A percentile compares a stretch with the other conserved stretches of the same genome.
These are phyloP conservation scores for Colius striatus DNA, from an alignment of 2,113 vertebrate species.

Conservation along the genomic window DNA sequence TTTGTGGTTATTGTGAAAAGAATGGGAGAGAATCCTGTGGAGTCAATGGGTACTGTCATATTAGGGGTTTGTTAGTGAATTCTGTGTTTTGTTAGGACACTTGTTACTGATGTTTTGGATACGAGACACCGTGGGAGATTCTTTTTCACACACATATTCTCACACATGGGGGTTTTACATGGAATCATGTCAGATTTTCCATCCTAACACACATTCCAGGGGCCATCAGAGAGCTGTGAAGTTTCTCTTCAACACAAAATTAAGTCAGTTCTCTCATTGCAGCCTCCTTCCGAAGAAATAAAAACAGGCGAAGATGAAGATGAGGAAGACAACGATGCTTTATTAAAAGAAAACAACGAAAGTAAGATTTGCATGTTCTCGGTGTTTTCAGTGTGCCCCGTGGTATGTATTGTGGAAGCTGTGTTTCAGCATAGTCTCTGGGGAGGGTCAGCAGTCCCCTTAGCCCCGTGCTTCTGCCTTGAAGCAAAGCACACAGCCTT, in stretches of 20 bases:
- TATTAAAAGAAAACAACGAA: slow-evolving; percentile 97
- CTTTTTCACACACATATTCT: neutral
- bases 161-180: neutral
- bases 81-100: neutral
- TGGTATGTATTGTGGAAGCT: neutral
- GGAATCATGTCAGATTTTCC: neutral
- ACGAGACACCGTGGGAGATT: neutral
- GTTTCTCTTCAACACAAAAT: neutral
- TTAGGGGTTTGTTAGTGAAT: neutral
- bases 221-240: neutral
- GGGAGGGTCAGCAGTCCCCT: neutral
- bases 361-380: slow-evolving; percentile 84
- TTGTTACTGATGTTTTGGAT: neutral
- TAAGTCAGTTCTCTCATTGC: slow-evolving; percentile 63
- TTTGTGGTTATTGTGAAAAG: neutral
- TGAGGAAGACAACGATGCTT: slow-evolving; percentile 96
- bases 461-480: neutral
- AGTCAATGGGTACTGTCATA: neutral
- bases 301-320: slow-evolving; percentile 97
- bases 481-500: neutral
- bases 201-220: neutral
- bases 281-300: slow-evolving; percentile 98
- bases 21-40: neutral
- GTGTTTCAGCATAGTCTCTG: neutral
- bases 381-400: slow-evolving; percentile 14